Percentiles rank a stretch among this genome's conserved stretches.
These are phyloP conservation scores for Premnoplex brunnescens DNA, from an alignment of 2,797 vertebrate genomes.

Conservation along the genomic window DNA sequence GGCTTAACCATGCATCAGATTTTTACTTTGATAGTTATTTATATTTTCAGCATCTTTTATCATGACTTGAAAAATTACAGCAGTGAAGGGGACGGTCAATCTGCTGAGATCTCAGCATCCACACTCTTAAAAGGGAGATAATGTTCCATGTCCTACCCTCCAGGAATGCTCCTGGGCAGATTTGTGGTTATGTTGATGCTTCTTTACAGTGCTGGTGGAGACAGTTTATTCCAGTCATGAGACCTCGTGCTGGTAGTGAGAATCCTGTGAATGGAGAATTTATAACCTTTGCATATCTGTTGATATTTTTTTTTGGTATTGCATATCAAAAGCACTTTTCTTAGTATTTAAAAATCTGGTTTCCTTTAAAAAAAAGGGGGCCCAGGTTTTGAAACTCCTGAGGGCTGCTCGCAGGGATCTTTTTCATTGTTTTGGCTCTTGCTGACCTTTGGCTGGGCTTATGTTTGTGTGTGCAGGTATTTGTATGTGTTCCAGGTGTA, in stretches of 20 bases:
- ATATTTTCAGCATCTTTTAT: conserved; percentile 50
- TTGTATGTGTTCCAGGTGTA: background rate
- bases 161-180: background rate
- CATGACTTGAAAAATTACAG: background rate
- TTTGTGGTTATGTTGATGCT: background rate
- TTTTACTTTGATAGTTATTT: conserved; percentile 56
- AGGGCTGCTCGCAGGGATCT: background rate
- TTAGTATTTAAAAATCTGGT: background rate
- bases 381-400: background rate
- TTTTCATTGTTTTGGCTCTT: background rate
- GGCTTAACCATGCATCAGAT: conserved; percentile 25
- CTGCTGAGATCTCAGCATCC: background rate
- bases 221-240: background rate
- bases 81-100: background rate
- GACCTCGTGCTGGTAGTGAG: background rate
- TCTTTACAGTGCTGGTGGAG: background rate
- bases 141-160: background rate
- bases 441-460: background rate
- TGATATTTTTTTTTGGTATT: background rate
- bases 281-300: background rate
- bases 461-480: background rate
- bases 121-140: background rate
- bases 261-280: background rate
- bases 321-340: background rate
- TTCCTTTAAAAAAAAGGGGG: background rate